Evolutionary conservation across 2,113 vertebrate species (phyloP).

Genomic region (Grus americana): DNA sequence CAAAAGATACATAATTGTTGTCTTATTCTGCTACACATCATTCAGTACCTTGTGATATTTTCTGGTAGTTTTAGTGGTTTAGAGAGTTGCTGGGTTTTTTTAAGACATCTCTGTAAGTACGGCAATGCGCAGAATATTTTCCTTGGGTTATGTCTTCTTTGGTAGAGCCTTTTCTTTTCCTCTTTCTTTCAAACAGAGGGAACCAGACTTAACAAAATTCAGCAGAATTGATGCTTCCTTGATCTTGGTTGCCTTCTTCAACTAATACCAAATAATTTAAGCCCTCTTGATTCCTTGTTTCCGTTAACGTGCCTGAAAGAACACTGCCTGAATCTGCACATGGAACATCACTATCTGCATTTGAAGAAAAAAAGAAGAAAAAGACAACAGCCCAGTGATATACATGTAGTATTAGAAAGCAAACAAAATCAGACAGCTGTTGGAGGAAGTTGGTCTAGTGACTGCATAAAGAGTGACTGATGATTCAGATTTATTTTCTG

Average conservation of each 20-base stretch:
- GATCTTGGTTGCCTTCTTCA: constrained; percentile 33
- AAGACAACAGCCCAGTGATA: neutral
- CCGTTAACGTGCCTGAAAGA: constrained; percentile 36
- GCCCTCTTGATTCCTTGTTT: constrained; percentile 70
- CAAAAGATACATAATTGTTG: neutral
- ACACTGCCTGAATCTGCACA: constrained; percentile 15
- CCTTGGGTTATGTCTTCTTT: constrained; percentile 43
- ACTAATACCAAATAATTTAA: constrained; percentile 73
- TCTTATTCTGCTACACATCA: neutral
- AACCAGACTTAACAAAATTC: constrained; percentile 4
- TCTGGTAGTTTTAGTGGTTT: neutral
- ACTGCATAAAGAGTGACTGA: neutral
- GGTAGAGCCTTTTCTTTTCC: constrained; percentile 38
- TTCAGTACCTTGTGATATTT: neutral
- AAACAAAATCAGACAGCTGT: neutral
- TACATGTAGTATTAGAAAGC: neutral
- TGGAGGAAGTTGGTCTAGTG: neutral
- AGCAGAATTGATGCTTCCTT: constrained; percentile 21
- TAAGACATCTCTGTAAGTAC: neutral
- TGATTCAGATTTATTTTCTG: neutral
- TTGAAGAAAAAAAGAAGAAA: neutral
- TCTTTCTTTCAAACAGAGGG: neutral
- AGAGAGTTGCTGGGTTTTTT: accelerated
- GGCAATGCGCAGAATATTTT: constrained; percentile 11
- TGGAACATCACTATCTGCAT: constrained; percentile 19